Percentiles rank a stretch among this genome's conserved stretches.
Conservation (phyloP, 2,888 invertebrate genomes). For the Dugesia japonica region DNA sequence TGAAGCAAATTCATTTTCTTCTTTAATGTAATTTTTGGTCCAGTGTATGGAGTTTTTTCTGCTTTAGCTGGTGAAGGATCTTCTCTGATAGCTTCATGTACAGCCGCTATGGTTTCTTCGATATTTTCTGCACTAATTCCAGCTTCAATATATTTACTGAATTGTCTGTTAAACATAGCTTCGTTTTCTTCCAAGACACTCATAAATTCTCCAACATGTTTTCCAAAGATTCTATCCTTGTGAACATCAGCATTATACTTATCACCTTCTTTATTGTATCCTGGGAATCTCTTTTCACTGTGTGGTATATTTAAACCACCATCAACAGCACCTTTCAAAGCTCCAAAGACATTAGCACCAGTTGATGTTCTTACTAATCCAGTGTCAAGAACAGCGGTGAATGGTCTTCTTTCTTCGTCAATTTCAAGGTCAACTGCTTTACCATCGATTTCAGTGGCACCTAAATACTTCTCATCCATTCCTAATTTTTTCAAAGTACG, state of each 20-base stretch:
- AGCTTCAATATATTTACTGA: slow-evolving; percentile 78
- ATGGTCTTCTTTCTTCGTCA: slow-evolving; percentile 80
- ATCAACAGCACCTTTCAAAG: slow-evolving; percentile 97
- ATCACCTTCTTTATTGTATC: slow-evolving; percentile 74
- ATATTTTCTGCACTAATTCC: slow-evolving; percentile 72
- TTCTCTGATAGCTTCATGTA: slow-evolving; percentile 74
- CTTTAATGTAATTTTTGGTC: slow-evolving; percentile 48
- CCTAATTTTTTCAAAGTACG: slow-evolving; percentile 71
- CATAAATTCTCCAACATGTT: slow-evolving; percentile 96
- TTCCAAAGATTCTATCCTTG: slow-evolving; percentile 84
- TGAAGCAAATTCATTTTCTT: slow-evolving; percentile 68
- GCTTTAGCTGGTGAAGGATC: slow-evolving; percentile 56
- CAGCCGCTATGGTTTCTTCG: slow-evolving; percentile 81
- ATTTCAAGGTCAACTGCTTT: slow-evolving; percentile 87
- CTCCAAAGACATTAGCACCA: slow-evolving; percentile 91
- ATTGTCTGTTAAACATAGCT: slow-evolving; percentile 90
- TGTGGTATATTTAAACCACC: slow-evolving; percentile 97
- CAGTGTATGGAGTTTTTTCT: slow-evolving; percentile 40
- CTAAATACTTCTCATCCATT: slow-evolving; percentile 72
- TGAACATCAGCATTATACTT: slow-evolving; percentile 85
- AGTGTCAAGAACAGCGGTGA: slow-evolving; percentile 82
- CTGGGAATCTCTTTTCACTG: slow-evolving; percentile 82
- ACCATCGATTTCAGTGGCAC: slow-evolving; percentile 74
- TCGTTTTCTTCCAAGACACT: slow-evolving; percentile 76
- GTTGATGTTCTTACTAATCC: slow-evolving; percentile 92